phyloP scores from a whole-genome alignment of 2,797 vertebrate genomes.

The Gila robusta region DNA sequence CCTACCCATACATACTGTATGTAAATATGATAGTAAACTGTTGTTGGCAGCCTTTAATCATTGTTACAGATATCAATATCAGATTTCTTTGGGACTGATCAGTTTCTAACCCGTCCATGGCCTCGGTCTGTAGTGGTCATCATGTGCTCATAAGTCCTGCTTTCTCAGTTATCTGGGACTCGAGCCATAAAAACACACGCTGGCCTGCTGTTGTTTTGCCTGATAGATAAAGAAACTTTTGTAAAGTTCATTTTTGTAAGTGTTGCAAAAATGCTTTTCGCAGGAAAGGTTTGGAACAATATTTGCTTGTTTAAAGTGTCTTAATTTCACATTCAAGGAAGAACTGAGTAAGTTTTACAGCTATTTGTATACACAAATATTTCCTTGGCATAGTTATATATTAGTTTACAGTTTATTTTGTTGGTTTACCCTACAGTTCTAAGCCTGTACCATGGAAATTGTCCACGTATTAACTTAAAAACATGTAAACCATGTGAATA shows the following conservation, averaged over 20 bases:
- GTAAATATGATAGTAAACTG: background rate
- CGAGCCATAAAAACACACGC: background rate
- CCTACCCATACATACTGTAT: background rate
- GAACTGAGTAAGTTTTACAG: background rate
- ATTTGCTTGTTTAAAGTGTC: background rate
- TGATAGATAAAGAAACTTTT: background rate
- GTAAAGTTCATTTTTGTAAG: background rate
- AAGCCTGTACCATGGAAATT: background rate
- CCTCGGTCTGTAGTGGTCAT: constrained; percentile 29
- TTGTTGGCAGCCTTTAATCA: constrained; percentile 14
- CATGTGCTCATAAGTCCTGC: constrained; percentile 41
- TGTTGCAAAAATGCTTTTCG: background rate
- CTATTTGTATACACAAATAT: background rate
- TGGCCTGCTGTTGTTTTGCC: constrained; percentile 5
- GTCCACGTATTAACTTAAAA: background rate
- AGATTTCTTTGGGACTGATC: background rate
- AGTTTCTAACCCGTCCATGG: background rate
- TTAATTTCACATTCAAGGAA: background rate
- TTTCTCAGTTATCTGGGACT: background rate
- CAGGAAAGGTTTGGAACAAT: background rate
- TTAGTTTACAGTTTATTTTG: constrained; percentile 1
- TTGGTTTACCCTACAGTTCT: background rate
- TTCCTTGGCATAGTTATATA: background rate
- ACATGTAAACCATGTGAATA: background rate
- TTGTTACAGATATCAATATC: background rate